phyloP scores from a whole-genome alignment of 2,113 vertebrate species.

The Amphiprion percula region DNA sequence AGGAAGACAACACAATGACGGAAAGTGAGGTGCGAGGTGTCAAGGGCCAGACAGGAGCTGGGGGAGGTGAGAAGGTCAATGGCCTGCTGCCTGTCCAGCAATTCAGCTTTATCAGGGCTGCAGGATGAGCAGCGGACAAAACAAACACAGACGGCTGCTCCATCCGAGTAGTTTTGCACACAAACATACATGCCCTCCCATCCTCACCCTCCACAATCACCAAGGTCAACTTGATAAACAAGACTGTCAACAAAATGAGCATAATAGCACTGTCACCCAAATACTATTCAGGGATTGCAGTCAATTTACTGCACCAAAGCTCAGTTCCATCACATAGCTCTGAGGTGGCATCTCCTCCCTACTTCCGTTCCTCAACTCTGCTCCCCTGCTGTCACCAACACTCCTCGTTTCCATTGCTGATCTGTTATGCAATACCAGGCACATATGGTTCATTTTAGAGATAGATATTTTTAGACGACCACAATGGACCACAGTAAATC shows the following conservation, averaged over 20 bases:
- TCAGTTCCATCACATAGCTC: slow-evolving; percentile 5
- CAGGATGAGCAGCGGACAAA: slow-evolving; percentile 65
- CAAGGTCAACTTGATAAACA: slow-evolving; percentile 55
- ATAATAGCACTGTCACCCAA: slow-evolving; percentile 25
- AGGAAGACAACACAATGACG: slow-evolving; percentile 83
- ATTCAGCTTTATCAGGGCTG: slow-evolving; percentile 66
- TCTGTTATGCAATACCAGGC: slow-evolving; percentile 74
- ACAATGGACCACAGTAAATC: slow-evolving; percentile 59
- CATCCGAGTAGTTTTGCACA: slow-evolving; percentile 11
- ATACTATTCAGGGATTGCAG: background rate
- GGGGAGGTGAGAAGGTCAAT: slow-evolving; percentile 63
- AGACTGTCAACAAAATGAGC: slow-evolving; percentile 45
- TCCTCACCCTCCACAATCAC: slow-evolving; percentile 21
- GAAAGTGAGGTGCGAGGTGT: slow-evolving; percentile 71
- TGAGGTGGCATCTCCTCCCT: slow-evolving; percentile 30
- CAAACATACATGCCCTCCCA: slow-evolving; percentile 14
- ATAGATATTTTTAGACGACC: slow-evolving; percentile 81
- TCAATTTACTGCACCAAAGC: background rate
- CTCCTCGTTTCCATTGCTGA: slow-evolving; percentile 40
- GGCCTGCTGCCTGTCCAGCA: slow-evolving; percentile 54
- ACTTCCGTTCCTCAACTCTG: slow-evolving; percentile 15
- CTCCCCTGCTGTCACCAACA: slow-evolving; percentile 44
- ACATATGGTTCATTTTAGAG: slow-evolving; percentile 82
- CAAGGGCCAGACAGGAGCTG: slow-evolving; percentile 24
- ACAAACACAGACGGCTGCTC: slow-evolving; percentile 52